Percentiles rank a stretch among this genome's conserved stretches.
These are phyloP conservation scores for Euphydryas editha DNA, from an alignment of 2,888 invertebrate species.

Conservation along the genomic window DNA sequence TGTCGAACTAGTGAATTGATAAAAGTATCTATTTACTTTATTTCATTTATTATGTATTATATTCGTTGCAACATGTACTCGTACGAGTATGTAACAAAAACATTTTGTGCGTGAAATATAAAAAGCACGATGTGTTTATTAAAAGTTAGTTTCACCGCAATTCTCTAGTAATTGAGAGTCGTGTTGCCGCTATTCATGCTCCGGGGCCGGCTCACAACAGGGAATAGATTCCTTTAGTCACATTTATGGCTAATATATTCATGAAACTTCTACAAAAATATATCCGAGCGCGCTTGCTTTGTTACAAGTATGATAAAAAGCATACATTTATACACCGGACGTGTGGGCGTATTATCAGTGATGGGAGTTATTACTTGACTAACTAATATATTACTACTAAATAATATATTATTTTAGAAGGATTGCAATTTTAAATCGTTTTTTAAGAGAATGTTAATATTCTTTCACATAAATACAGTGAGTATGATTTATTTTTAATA, in stretches of 20 bases:
- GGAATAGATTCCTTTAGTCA: conserved; percentile 80
- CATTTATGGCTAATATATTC: conserved; percentile 84
- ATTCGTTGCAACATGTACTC: background rate
- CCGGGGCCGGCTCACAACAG: conserved; percentile 57
- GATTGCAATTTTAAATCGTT: too few relatives aligned
- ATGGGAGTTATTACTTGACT: background rate
- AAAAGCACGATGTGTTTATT: conserved; percentile 15
- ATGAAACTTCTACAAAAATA: conserved; percentile 81
- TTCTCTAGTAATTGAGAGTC: conserved; percentile 53
- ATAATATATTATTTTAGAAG: too few relatives aligned
- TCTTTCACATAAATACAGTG: too few relatives aligned
- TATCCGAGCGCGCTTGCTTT: conserved; percentile 69
- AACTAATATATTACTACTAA: too few relatives aligned
- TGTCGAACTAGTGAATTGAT: background rate
- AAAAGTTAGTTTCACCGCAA: conserved; percentile 40
- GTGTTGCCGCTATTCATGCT: conserved; percentile 49
- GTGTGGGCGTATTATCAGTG: conserved; percentile 4
- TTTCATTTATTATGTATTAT: background rate
- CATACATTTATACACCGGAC: conserved; percentile 17
- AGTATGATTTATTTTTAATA: too few relatives aligned
- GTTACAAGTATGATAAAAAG: conserved; percentile 52
- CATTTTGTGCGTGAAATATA: background rate
- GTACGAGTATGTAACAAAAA: background rate
- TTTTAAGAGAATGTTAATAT: too few relatives aligned
- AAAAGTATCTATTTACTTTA: background rate